A percentile compares a stretch with the other conserved stretches of the same genome.
Evolutionary conservation across 30 jellyfish, hydroid and myxozoan species (phyloP).

Genomic region (Chironex yamaguchii): DNA sequence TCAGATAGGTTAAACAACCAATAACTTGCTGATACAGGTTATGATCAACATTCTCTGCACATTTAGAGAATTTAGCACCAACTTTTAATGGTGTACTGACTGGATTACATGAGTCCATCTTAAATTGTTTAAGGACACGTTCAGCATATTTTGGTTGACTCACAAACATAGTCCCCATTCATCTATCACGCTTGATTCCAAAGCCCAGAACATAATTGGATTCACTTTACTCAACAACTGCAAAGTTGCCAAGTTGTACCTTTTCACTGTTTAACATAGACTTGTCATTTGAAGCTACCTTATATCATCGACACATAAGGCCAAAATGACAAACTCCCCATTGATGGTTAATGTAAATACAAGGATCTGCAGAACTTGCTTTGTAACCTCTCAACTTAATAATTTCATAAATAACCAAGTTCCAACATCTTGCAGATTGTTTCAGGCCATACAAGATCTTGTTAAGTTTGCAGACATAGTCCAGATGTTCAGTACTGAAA

Average conservation of each 20-base stretch:
- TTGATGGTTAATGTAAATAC: slow-evolving; percentile 35
- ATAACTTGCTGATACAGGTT: slow-evolving; percentile 16
- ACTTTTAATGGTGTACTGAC: too few relatives aligned
- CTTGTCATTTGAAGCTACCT: slow-evolving; percentile 19
- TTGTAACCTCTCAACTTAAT: slow-evolving; percentile 11
- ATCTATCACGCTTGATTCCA: slow-evolving; percentile 21
- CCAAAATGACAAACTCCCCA: not conserved
- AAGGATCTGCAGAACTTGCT: slow-evolving; percentile 38
- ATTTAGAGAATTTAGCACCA: slow-evolving; percentile 16
- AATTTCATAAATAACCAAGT: slow-evolving; percentile 9
- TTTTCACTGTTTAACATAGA: slow-evolving; percentile 17
- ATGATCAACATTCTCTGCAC: not conserved
- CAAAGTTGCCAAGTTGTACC: slow-evolving; percentile 23
- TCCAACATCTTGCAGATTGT: slow-evolving; percentile 65
- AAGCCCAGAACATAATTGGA: slow-evolving; percentile 22
- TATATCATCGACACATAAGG: slow-evolving; percentile 41
- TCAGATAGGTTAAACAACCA: slow-evolving; percentile 45
- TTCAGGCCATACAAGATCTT: slow-evolving; percentile 38
- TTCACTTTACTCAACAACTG: slow-evolving; percentile 7
- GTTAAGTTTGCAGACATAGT: slow-evolving; percentile 28
- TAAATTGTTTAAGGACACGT: slow-evolving; percentile 7
- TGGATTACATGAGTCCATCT: too few relatives aligned
- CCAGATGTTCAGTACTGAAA: slow-evolving; percentile 6
- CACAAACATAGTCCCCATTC: not conserved
- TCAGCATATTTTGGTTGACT: slow-evolving; percentile 11